These are phyloP conservation scores for Chaetoderma sp. DNA, from an alignment of 2,888 invertebrate species.

Conservation along the genomic window DNA sequence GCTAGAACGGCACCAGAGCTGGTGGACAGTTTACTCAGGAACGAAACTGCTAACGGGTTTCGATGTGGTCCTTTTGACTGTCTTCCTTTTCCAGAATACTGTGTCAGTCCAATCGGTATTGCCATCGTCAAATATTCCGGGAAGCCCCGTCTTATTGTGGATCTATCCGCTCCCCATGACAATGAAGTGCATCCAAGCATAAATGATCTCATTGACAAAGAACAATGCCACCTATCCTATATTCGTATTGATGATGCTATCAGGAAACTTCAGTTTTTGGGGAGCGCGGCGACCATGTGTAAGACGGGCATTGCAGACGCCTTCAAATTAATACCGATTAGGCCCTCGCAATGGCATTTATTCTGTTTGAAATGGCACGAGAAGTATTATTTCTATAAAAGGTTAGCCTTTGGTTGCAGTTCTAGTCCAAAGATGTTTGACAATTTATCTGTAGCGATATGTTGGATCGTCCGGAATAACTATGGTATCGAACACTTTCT, in stretches of 20 bases:
- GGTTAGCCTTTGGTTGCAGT: too few species aligned
- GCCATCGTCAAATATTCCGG: constrained; percentile 32
- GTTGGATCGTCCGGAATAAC: too few species aligned
- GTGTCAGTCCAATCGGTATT: constrained; percentile 34
- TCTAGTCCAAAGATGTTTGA: too few species aligned
- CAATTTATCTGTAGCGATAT: too few species aligned
- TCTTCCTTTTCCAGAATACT: constrained; percentile 22
- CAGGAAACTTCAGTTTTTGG: constrained; percentile 12
- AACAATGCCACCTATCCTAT: constrained; percentile 26
- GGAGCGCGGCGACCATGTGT: constrained; percentile 13
- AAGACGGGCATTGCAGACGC: constrained; percentile 34
- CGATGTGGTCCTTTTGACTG: constrained; percentile 24
- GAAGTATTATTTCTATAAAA: too few species aligned
- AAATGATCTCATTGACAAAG: constrained; percentile 35
- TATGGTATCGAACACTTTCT: too few species aligned
- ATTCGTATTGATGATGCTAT: constrained; percentile 37
- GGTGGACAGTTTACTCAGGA: constrained; percentile 18
- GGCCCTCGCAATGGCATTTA: too few species aligned
- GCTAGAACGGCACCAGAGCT: constrained; percentile 17
- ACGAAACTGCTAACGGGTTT: constrained; percentile 31
- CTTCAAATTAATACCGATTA: constrained; percentile 31
- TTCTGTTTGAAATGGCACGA: too few species aligned
- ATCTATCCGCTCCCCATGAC: constrained; percentile 37
- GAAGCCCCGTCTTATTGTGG: too few species aligned
- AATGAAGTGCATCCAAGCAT: constrained; percentile 21